Evolutionary conservation across 2,113 vertebrate species (phyloP).

Genomic region (Dicrurus megarhynchus): DNA sequence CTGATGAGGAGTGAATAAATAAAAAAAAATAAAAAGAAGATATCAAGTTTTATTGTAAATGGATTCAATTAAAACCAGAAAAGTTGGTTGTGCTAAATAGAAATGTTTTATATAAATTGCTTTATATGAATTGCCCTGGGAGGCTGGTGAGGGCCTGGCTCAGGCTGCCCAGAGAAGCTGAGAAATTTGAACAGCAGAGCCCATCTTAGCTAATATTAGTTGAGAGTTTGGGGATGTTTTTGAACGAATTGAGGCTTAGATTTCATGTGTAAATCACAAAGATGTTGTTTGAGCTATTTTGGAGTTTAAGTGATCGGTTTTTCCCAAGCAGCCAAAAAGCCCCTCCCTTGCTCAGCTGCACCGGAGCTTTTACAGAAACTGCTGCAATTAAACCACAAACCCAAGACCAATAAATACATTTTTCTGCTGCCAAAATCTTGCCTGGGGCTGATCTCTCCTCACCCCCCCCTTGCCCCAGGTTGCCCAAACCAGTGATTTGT

Average conservation of each 20-base stretch:
- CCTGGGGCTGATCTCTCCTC: not conserved
- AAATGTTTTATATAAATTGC: not conserved
- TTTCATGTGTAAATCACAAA: not conserved
- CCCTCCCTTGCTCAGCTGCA: accelerated
- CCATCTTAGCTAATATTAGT: not conserved
- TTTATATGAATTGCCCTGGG: accelerated
- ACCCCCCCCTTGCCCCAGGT: not conserved
- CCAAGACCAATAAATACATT: not conserved
- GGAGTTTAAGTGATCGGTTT: accelerated
- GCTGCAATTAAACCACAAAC: not conserved
- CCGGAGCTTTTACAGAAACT: not conserved
- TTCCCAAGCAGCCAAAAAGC: accelerated
- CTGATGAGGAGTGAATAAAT: not conserved
- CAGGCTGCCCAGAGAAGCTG: not conserved
- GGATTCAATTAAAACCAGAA: not conserved
- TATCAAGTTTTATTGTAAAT: not conserved
- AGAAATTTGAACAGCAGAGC: not conserved
- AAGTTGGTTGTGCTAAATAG: too few relatives aligned
- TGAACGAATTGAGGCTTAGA: not conserved
- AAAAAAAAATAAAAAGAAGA: not conserved
- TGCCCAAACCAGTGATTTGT: not conserved
- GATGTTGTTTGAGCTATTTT: not conserved
- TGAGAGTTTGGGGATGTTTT: not conserved
- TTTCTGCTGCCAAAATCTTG: not conserved
- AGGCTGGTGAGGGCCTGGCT: not conserved